Base-by-base conservation (phyloP, 2,113 vertebrate species). In the Pipra filicauda region DNA sequence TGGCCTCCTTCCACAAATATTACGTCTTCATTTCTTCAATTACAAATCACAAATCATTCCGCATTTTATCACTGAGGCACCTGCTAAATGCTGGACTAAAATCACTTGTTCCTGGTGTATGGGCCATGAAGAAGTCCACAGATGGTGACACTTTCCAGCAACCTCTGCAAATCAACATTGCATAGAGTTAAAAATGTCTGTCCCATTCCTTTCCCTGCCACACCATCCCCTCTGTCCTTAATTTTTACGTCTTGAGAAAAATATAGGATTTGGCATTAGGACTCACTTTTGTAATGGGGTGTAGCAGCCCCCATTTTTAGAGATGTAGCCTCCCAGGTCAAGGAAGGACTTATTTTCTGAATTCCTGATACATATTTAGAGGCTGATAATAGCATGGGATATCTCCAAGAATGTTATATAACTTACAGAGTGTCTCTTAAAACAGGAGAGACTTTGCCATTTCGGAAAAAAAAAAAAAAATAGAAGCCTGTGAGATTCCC, bases 321-420 rank as follows among this genome's bases (percentile, higher is more conserved):
- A 74, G 71, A 69, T n/a, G 44, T 11, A 87, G 52, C 57, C 44
- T 72, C 24, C 28, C 85, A 84, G 72, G 55, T 85, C 85, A 91
- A 75, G n/a, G 85, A 73, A 96, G n/a, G 65, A 64, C 55, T 93
- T 93, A n/a, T 82, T 91, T 96, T 95, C 67, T 93, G 67, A 85
- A 94, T 91, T 59, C 72, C 43, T 77, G n/a, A 78, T 59, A 41
- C 33, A 54, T 94, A 85, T 75, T 51, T 95, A 74, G 90, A 91
- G 57, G 65, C 83, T 84, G 52, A 77, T 86, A 94, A 95, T 91
- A 93, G 61, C 79, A 74, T 1, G 4, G 26, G 49, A 41, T 72
- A 89, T 41, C 70, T 93, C 86, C 66, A 95, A 91, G 73, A 96
- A 96, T 87, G 37, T 96, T 96, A 93, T 94, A 95, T 95, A 97